Conservation (phyloP, 1,140 invertebrate genomes). For the Lethocerus indicus region DNA sequence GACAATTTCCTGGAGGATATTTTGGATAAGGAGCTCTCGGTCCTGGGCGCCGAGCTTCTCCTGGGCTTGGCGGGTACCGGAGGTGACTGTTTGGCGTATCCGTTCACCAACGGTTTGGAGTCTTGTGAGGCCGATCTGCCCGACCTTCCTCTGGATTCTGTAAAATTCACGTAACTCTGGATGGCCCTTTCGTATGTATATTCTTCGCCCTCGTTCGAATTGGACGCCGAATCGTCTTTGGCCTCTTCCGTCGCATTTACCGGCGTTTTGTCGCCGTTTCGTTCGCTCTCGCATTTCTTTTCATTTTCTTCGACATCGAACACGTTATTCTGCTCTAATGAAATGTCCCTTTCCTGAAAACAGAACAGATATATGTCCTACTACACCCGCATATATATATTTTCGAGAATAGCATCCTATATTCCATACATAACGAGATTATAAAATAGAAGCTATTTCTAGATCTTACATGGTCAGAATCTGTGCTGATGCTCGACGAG, state of each 20-base stretch:
- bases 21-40: conserved; percentile 31
- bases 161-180: conserved; percentile 56
- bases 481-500: too few species aligned
- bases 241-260: conserved; percentile 14
- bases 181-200: conserved; percentile 77
- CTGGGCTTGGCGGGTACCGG: conserved; percentile 14
- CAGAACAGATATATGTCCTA: too few species aligned
- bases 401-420: too few species aligned
- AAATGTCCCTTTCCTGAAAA: not conserved
- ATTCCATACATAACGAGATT: too few species aligned
- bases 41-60: conserved; percentile 15
- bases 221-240: conserved; percentile 33
- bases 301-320: not conserved
- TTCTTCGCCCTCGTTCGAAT: conserved; percentile 47
- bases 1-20: conserved; percentile 21
- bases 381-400: too few species aligned
- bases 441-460: too few species aligned
- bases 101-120: conserved; percentile 27
- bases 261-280: too few species aligned
- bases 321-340: not conserved
- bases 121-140: conserved; percentile 19
- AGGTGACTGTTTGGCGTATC: conserved; percentile 19
- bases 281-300: conserved; percentile 2
- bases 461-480: too few species aligned
- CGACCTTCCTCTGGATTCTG: conserved; percentile 28